These are phyloP conservation scores for Phengaris arion DNA, from an alignment of 2,888 invertebrate genomes.

Conservation along the genomic window DNA sequence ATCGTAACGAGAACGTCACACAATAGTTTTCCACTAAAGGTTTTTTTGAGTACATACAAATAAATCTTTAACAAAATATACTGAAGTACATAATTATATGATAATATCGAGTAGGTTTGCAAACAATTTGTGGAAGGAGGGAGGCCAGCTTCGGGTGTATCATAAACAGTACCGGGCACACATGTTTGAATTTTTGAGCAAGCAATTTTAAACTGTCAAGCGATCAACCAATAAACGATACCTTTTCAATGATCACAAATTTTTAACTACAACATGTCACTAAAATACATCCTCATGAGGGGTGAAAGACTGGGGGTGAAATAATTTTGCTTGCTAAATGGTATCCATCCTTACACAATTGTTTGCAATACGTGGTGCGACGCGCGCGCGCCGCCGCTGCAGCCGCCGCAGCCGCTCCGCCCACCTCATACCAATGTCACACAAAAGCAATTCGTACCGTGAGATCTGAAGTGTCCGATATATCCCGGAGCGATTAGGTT, in stretches of 20 bases:
- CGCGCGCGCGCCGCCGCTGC: slow-evolving; percentile 39
- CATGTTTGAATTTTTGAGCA: slow-evolving; percentile 61
- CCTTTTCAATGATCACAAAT: slow-evolving; percentile 70
- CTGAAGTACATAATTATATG: slow-evolving; percentile 38
- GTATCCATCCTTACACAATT: slow-evolving; percentile 80
- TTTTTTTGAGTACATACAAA: not conserved
- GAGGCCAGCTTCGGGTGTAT: slow-evolving; percentile 83
- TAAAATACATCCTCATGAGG: slow-evolving; percentile 63
- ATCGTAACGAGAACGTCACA: slow-evolving; percentile 19
- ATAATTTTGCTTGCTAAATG: slow-evolving; percentile 65
- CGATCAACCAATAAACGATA: slow-evolving; percentile 77
- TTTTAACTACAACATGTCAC: slow-evolving; percentile 79
- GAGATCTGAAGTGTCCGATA: slow-evolving; percentile 76
- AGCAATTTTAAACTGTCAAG: slow-evolving; percentile 65
- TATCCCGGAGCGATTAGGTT: slow-evolving; percentile 54
- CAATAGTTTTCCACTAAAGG: not conserved
- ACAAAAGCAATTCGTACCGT: slow-evolving; percentile 70
- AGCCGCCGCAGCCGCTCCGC: slow-evolving; percentile 30
- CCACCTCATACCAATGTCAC: slow-evolving; percentile 47
- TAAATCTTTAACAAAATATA: not conserved
- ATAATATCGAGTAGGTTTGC: slow-evolving; percentile 79
- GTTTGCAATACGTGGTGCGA: slow-evolving; percentile 65
- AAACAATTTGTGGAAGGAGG: slow-evolving; percentile 92
- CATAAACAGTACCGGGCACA: slow-evolving; percentile 57
- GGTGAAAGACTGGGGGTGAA: slow-evolving; percentile 52